A percentile compares a stretch with the other conserved stretches of the same genome.
Evolutionary conservation across 2,888 invertebrate species (phyloP).

Genomic region (Meiosimyza decipiens): DNA sequence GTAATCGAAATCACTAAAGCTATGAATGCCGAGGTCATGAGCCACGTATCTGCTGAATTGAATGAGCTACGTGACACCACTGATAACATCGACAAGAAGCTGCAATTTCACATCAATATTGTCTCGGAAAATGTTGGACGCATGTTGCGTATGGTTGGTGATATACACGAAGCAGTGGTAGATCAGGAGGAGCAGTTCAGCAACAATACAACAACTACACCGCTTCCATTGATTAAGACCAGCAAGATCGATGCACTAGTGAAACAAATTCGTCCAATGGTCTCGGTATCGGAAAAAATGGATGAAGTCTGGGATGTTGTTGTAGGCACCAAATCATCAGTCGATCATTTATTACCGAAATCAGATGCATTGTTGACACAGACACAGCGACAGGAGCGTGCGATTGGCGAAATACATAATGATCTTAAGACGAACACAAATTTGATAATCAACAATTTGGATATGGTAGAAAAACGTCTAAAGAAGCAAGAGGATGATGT

Average conservation of each 20-base stretch:
- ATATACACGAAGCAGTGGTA: slow-evolving; percentile 85
- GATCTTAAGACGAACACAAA: slow-evolving; percentile 85
- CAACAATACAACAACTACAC: slow-evolving; percentile 70
- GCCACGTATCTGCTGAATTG: slow-evolving; percentile 83
- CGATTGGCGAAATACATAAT: slow-evolving; percentile 86
- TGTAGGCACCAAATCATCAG: slow-evolving; percentile 87
- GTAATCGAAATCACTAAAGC: slow-evolving; percentile 85
- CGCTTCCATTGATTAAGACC: slow-evolving; percentile 71
- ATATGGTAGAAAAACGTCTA: slow-evolving; percentile 84
- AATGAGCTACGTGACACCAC: slow-evolving; percentile 83
- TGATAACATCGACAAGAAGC: slow-evolving; percentile 81
- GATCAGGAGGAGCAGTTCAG: slow-evolving; percentile 74
- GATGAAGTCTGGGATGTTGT: slow-evolving; percentile 92
- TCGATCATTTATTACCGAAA: slow-evolving; percentile 86
- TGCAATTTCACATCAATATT: slow-evolving; percentile 86
- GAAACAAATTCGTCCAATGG: slow-evolving; percentile 85
- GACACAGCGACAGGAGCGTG: slow-evolving; percentile 86
- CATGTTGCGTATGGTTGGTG: slow-evolving; percentile 81
- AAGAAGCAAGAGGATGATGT: slow-evolving; percentile 89
- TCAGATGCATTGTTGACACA: slow-evolving; percentile 87
- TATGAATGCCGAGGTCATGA: slow-evolving; percentile 83
- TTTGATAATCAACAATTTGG: slow-evolving; percentile 86
- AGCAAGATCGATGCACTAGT: slow-evolving; percentile 85
- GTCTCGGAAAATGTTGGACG: slow-evolving; percentile 85
- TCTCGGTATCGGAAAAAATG: slow-evolving; percentile 89